Evolutionary conservation across 2,113 vertebrate genomes (phyloP), one percentile per base, ranked within the genome.

Genomic region (Lasiurus borealis): DNA sequence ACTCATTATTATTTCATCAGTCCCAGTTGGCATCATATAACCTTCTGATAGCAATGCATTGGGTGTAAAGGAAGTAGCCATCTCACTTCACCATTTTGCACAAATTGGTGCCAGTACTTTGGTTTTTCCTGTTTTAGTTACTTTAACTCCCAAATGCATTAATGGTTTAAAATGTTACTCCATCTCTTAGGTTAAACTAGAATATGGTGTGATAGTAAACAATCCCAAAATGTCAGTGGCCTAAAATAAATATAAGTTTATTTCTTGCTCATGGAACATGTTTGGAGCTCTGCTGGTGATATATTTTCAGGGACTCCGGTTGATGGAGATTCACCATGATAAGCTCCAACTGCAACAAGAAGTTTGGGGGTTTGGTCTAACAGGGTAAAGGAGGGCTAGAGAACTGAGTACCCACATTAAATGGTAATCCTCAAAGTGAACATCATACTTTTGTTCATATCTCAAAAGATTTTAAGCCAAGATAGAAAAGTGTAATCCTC

Each of bases 191-290:
- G 8, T 52, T 71, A 83, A 25, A 18, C 25, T 40, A 83, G 29
- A 78, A 21, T 59, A 85, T 44, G 25, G 12, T 64, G 29, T 88
- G 80, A 73, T 44, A 57, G 75, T 69, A 83, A 94, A 90, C 3
- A 93, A 73, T 25, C 19, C 23, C 36, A 52, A 82, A 91, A 82
- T 93, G 6, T 34, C 62, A 69, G 6, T 84, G 54, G 25, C 25
- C 92, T 96, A 50, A 94, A 82, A 81, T 72, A 54, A 82, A 80
- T 64, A 71, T 1, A 80, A 29, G 2, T 34, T 84, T 44, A 44
- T 19, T 87, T 87, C 59, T 69, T 88, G 27, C 34, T 71, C 15
- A 68, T 44, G 21, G 4, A 40, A 29, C 23, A 34, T 71, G n/a
- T 36, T 92, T 34, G 62, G n/a, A 21, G 13, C 7, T 96, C 19